Evolutionary conservation across 2,113 vertebrate genomes (phyloP).

Genomic region (Crocuta crocuta): DNA sequence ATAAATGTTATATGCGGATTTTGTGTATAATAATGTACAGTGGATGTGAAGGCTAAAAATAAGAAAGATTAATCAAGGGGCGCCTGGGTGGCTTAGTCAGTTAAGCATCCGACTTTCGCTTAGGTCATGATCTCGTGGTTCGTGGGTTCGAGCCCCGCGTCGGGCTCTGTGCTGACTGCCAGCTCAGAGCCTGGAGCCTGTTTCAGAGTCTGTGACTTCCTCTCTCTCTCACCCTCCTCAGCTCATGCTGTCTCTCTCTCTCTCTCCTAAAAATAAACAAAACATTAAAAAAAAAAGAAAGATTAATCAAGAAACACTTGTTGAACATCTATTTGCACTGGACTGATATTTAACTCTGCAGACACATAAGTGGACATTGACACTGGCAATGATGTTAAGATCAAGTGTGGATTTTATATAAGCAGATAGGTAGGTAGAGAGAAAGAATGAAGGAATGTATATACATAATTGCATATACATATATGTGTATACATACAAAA

Average conservation of each 20-base stretch:
- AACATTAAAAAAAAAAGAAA: slow-evolving; percentile 22
- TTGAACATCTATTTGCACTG: not conserved
- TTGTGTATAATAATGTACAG: not conserved
- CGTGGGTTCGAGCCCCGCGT: too few species aligned
- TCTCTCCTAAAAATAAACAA: too few species aligned
- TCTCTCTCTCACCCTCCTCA: too few species aligned
- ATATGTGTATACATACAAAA: not conserved
- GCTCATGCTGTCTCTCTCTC: too few species aligned
- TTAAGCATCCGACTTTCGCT: too few species aligned
- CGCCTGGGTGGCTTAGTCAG: too few species aligned
- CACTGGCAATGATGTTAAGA: not conserved
- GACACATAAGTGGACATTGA: not conserved
- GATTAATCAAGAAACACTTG: not conserved
- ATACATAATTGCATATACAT: not conserved
- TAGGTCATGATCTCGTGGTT: too few species aligned
- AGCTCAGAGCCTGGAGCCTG: too few species aligned
- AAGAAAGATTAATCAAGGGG: not conserved
- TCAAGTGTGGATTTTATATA: not conserved
- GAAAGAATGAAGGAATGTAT: not conserved
- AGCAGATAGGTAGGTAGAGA: not conserved
- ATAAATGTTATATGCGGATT: not conserved
- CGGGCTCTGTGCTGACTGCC: too few species aligned
- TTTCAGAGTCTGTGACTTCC: too few species aligned
- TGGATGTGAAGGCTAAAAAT: not conserved
- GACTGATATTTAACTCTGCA: not conserved